Evolutionary conservation across 2,113 vertebrate genomes (phyloP), one percentile per base, ranked within the genome.

Genomic region (Perognathus longimembris): DNA sequence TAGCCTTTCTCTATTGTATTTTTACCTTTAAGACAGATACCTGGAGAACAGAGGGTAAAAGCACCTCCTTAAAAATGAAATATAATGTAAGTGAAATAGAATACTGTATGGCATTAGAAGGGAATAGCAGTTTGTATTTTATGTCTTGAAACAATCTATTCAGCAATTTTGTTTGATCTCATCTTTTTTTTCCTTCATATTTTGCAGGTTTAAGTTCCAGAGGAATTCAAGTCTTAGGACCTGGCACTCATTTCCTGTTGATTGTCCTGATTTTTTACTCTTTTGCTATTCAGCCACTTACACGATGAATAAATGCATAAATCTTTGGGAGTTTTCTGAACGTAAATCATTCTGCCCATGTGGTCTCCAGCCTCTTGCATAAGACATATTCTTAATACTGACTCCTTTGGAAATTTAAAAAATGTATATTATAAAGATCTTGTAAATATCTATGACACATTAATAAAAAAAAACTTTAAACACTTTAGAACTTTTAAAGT

Each of bases 151-250:
- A 66, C 30, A 45, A 82, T 85, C 20, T 42, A 45, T 14, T 61
- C 70, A 50, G 22, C 2, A 5, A 1, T 66, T 70, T 74, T 45
- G 7, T 6, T 38, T 86, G 38, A 9, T 76, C 66, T 36, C 12
- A 86, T 3, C 15, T 24, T 78, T 45, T 69, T 82, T 79, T 36
- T 28, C 86, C 21, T 70, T 95, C 90, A 0, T 94, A 3, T 94
- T 91, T 96, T 80, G 18, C 95, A 98, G 98, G 98, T 96, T 95
- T 98, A 92, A 98, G 92, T 90, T 98, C 98, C 42, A 91, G 71
- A 95, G 96, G 73, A 92, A 57, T 26, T 71, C 89, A 94, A 18
- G 22, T 70, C n/a, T 84, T 90, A 40, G 91, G 88, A 66, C 69
- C 10, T 26, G 45, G 36, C 21, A 30, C 38, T 17, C 78, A 54